A percentile compares a stretch with the other conserved stretches of the same genome.
Evolutionary conservation across 1,140 invertebrate genomes (phyloP).

Genomic region (Dreissena rostriformis): DNA sequence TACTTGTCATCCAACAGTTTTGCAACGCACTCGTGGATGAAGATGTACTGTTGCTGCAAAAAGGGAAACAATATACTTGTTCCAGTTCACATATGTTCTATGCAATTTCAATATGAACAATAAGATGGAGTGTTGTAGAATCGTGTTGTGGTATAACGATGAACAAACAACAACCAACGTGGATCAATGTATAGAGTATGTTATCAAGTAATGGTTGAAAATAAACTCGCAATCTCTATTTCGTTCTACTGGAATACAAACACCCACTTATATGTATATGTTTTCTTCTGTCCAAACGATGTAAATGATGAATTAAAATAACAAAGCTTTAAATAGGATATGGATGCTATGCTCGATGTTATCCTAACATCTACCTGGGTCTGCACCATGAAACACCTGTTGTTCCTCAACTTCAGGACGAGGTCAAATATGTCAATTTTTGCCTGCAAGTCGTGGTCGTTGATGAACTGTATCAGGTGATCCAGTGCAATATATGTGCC

Average conservation of each 20-base stretch:
- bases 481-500: constrained; percentile 98
- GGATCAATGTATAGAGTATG: neutral
- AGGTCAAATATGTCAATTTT: constrained; percentile 98
- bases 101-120: neutral
- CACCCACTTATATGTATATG: too few species aligned
- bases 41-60: constrained; percentile 67
- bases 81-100: neutral
- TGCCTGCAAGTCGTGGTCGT: constrained; percentile 85
- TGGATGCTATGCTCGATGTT: too few species aligned
- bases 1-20: constrained; percentile 43
- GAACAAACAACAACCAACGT: neutral
- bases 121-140: neutral
- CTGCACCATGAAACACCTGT: constrained; percentile 87
- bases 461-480: constrained; percentile 93
- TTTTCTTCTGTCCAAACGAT: neutral
- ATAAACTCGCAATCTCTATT: neutral
- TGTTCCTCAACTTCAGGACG: constrained; percentile 96
- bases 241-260: neutral
- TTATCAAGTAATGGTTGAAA: neutral
- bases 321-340: neutral
- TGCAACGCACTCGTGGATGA: constrained; percentile 65
- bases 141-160: neutral
- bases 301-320: neutral
- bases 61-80: neutral
- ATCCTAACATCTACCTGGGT: constrained; percentile 87